Percentiles rank a stretch among this genome's conserved stretches.
These are phyloP conservation scores for Scolopax rusticola DNA, from an alignment of 2,797 vertebrate species.

Conservation along the genomic window DNA sequence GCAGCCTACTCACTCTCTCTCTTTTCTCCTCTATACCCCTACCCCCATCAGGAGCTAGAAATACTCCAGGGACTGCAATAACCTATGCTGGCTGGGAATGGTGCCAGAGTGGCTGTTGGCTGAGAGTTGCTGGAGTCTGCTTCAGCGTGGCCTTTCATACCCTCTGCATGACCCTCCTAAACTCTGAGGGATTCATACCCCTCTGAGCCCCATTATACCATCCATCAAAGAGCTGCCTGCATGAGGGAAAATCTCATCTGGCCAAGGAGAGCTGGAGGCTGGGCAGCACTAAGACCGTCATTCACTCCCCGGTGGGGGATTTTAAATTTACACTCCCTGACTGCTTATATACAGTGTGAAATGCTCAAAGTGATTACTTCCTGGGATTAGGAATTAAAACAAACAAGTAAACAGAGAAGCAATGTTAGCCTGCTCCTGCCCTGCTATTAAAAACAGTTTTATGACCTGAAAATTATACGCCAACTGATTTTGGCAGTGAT, in stretches of 20 bases:
- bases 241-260: slow-evolving; percentile 3
- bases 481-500: slow-evolving; percentile 42
- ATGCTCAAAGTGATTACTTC: slow-evolving; percentile 21
- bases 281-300: slow-evolving; percentile 22
- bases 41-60: slow-evolving; percentile 9
- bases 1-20: not conserved
- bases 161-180: not conserved
- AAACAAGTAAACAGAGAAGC: slow-evolving; percentile 53
- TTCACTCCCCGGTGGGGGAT: not conserved
- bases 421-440: slow-evolving; percentile 2
- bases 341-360: not conserved
- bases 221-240: slow-evolving; percentile 28
- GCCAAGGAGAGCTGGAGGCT: not conserved
- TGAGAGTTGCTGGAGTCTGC: slow-evolving; percentile 12
- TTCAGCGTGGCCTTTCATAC: slow-evolving; percentile 40
- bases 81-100: slow-evolving; percentile 25
- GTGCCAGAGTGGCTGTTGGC: slow-evolving; percentile 44
- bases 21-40: not conserved
- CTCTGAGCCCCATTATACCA: slow-evolving; percentile 39
- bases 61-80: slow-evolving; percentile 44
- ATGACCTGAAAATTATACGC: slow-evolving; percentile 9
- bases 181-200: slow-evolving; percentile 24
- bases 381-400: slow-evolving; percentile 40
- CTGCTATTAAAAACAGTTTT: slow-evolving; percentile 45
- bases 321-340: not conserved